Evolutionary conservation across 1,140 invertebrate species (phyloP), one percentile per base, ranked within the genome.

Genomic region (Scaptomyza montana): DNA sequence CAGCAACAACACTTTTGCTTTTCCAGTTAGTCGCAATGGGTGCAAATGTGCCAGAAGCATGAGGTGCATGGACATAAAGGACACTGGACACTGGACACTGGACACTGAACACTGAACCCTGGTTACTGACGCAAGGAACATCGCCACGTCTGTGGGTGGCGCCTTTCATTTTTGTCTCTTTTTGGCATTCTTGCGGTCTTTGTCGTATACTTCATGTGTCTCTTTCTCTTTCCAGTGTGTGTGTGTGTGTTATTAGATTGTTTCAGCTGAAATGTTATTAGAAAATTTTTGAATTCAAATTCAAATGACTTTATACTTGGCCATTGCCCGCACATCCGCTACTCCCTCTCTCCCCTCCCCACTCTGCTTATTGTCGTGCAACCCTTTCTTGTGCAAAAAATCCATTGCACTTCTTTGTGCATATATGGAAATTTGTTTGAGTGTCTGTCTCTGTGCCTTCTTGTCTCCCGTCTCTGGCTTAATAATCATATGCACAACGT

Each of bases 251-350:
- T 89, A 89, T 89, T 89, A 84, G 84, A 89, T 89, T 89, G 84
- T 89, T 89, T 84, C 84, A 77, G 57, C 84, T 89, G 74, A 89
- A 89, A 89, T 84, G 84, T 89, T 89, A 89, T 89, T 89, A 89
- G 84, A 89, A 80, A 80, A 89, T 89, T 89, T 36, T 77, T 89
- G 85, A 89, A 89, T 89, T 89, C 84, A 89, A 89, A 89, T 82
- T 89, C 84, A 89, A 89, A 89, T 89, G 85, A 85, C 85, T 89
- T 89, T 74, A 84, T 89, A 84, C 85, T 84, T 70, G 39, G 43
- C 64, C 55, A 45, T 56, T 65, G 53, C 28, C 51, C n/a, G 16
- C 50, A 12, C 21, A 25, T 25, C 3, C 21, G 21, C 21, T 25
- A 25, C 68, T 65, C 46, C 30, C 2, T 7, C 25, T 30, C 5